A percentile compares a stretch with the other conserved stretches of the same genome.
Conservation (phyloP, 2,113 vertebrate species). For the Donacobius atricapilla region DNA sequence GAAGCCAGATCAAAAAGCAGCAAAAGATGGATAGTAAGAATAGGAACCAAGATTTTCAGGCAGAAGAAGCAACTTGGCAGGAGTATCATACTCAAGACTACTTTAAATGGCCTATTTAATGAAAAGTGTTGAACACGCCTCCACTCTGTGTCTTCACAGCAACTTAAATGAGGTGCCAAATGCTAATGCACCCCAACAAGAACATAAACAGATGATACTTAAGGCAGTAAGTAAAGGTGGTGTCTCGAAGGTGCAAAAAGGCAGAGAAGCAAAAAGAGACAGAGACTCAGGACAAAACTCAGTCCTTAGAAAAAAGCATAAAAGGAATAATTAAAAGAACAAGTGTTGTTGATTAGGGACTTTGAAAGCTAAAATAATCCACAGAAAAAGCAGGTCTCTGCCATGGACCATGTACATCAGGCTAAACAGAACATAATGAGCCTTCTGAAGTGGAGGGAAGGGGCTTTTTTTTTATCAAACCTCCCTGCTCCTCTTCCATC, state of each 20-base stretch:
- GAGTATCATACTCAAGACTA: not conserved
- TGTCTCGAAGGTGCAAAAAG: not conserved
- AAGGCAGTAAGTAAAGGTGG: not conserved
- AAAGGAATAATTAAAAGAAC: not conserved
- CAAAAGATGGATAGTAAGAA: not conserved
- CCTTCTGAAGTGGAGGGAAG: not conserved
- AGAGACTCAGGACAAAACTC: not conserved
- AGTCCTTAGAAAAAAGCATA: not conserved
- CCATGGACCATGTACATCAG: not conserved
- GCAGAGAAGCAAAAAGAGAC: not conserved
- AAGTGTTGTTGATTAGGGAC: not conserved
- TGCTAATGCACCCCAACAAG: not conserved
- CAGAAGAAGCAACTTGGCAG: not conserved
- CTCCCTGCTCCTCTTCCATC: not conserved
- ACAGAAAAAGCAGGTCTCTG: not conserved
- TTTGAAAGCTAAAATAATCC: not conserved
- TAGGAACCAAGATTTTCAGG: not conserved
- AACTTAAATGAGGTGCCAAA: not conserved
- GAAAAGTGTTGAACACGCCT: not conserved
- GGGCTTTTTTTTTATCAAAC: not conserved
- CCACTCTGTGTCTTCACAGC: not conserved
- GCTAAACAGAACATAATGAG: not conserved
- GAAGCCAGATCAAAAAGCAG: not conserved
- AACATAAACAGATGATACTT: not conserved
- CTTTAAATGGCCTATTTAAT: conserved; percentile 10